phyloP scores from a whole-genome alignment of 2,888 invertebrate genomes.

The Lydus trimaculatus region DNA sequence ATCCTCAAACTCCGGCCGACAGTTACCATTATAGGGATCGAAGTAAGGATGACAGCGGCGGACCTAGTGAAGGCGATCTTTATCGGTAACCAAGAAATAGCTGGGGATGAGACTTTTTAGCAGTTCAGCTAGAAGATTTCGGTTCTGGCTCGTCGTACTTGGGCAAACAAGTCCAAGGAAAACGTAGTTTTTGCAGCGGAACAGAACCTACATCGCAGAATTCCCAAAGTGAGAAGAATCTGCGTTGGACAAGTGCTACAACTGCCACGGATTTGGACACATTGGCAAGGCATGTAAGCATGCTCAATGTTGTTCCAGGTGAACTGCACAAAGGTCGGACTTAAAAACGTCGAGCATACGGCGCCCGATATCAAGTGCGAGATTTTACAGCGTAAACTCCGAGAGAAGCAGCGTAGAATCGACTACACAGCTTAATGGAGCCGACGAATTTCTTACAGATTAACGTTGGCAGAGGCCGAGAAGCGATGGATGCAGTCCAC shows the following conservation, averaged over 20 bases:
- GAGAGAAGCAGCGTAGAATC: background rate
- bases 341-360: background rate
- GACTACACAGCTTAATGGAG: background rate
- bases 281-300: background rate
- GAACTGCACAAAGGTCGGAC: background rate
- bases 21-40: background rate
- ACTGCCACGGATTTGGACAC: slow-evolving; percentile 12
- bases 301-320: background rate
- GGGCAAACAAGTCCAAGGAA: background rate
- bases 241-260: background rate
- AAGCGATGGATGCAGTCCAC: slow-evolving; percentile 3
- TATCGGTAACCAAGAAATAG: background rate
- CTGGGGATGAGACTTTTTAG: background rate
- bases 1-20: background rate
- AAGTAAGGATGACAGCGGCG: background rate
- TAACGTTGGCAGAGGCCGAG: slow-evolving; percentile 21
- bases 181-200: slow-evolving; percentile 8
- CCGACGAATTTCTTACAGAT: slow-evolving; percentile 12
- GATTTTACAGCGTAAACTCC: background rate
- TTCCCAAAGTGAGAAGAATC: background rate
- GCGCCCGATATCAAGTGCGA: background rate
- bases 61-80: background rate
- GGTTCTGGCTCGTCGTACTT: background rate
- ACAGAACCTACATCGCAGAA: too few relatives aligned
- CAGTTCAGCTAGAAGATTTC: background rate